Evolutionary conservation across 1,140 invertebrate genomes (phyloP).

Genomic region (Caenorhabditis brenneri): DNA sequence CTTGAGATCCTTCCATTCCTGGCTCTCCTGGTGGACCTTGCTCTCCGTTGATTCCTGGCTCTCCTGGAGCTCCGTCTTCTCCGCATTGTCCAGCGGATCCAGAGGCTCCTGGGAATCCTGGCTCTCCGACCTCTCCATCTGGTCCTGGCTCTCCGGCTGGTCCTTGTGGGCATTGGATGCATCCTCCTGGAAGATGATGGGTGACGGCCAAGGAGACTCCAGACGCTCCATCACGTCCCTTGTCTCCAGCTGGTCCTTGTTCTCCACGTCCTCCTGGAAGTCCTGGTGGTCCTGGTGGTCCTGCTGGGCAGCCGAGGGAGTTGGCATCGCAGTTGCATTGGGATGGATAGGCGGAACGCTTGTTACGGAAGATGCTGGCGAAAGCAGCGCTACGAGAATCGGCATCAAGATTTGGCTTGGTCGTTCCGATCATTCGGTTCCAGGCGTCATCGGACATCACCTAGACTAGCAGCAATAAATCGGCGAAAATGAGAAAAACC

Average conservation of each 20-base stretch:
- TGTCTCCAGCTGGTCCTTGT: constrained; percentile 28
- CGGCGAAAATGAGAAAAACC: no score
- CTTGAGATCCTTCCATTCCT: constrained; percentile 1
- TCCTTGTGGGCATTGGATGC: constrained; percentile 39
- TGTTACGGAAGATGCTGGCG: constrained; percentile 33
- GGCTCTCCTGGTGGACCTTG: constrained; percentile 44
- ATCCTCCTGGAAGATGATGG: constrained; percentile 40
- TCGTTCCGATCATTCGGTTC: constrained; percentile 28
- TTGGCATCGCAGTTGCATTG: constrained; percentile 30
- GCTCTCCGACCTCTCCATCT: constrained; percentile 30
- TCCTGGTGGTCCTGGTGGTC: constrained; percentile 49
- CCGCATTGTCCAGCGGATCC: constrained; percentile 28
- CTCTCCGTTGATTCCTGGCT: constrained; percentile 39
- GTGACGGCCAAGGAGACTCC: constrained; percentile 33
- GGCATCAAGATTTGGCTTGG: neutral
- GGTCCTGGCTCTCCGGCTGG: constrained; percentile 36
- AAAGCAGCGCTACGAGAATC: neutral
- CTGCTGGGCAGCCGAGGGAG: constrained; percentile 27
- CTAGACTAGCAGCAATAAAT: no score
- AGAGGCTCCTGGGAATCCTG: constrained; percentile 29
- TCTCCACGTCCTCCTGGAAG: constrained; percentile 45
- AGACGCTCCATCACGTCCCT: constrained; percentile 40
- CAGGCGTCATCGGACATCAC: constrained; percentile 37
- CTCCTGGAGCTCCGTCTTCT: constrained; percentile 45
- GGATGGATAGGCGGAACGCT: constrained; percentile 34